Base-by-base conservation (phyloP, 2,113 vertebrate species). In the Columba janthina region DNA sequence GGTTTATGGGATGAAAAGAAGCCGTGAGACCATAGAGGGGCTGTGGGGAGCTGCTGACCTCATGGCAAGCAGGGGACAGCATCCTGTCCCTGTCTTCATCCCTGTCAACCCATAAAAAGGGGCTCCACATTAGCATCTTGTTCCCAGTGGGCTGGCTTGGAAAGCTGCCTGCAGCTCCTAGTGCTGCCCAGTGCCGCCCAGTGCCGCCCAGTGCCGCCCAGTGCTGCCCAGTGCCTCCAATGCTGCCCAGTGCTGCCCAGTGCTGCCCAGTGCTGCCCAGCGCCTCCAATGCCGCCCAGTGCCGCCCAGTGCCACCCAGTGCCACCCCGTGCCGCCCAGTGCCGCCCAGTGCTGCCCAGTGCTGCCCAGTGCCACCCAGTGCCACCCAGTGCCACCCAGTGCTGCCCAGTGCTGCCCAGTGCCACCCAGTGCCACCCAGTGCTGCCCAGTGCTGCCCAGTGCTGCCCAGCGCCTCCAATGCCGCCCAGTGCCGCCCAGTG, bases 11-110 rank as follows among this genome's bases (percentile, higher is more conserved):
- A 2, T n/a, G 36, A 29, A 32, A 44, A 51, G 46, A 8, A 7
- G 14, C 32, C 5, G 17, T 31, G 69, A 58, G 32, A 13, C 16
- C 1, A 1, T 18, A 44, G 44, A 0, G 1, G 44, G 53, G 56
- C 36, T 54, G 32, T 2, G 12, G 61, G 38, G 61, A 38, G 36
- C 44, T 69, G 54, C 38, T 46, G 70, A 38, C 53, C 67, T 7
- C 0, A 3, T 29, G 38, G 29, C 56, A n/a, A 60, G 46, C 22
- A n/a, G 24, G 54, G 26, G 32, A 28, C 57, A 42, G 40, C 40
- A 21, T 70, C 21, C 8, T 6, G 22, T 44, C 22, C 46, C 16
- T 44, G 42, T 44, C 42, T 44, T 20, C 31, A 10, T 51, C 32
- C 9, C 44, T 44, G 38, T n/a, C 62, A 31, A 46, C 24, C 38